These are phyloP conservation scores for Chrysogorgia sp. DNA, from an alignment of 92 coral and sea anemone species.

Conservation along the genomic window DNA sequence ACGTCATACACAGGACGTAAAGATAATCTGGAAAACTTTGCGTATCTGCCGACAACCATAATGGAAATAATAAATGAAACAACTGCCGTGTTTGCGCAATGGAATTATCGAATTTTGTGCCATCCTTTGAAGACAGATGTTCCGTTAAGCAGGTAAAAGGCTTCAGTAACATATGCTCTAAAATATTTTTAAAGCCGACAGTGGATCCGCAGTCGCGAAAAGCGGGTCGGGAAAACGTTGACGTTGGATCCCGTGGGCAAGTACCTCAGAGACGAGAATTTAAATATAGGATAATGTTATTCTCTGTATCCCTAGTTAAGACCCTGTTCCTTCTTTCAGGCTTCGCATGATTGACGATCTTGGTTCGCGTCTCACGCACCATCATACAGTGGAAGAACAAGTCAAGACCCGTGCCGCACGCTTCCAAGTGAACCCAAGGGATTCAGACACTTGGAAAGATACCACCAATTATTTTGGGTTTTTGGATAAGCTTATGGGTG, in stretches of 20 bases:
- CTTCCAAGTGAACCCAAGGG: constrained; percentile 66
- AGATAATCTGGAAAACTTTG: constrained; percentile 90
- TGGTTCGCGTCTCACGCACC: neutral
- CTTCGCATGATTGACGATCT: constrained; percentile 64
- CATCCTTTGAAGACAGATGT: constrained; percentile 64
- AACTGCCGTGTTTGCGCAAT: constrained; percentile 74
- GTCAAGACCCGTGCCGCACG: constrained; percentile 62
- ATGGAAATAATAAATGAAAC: constrained; percentile 76
- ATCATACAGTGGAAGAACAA: constrained; percentile 35
- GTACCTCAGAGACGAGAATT: too few relatives aligned
- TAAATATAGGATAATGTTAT: too few relatives aligned
- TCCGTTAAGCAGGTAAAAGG: constrained; percentile 58
- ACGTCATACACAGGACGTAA: constrained; percentile 92
- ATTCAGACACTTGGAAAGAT: constrained; percentile 22
- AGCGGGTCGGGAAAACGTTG: too few relatives aligned
- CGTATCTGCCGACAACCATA: constrained; percentile 86
- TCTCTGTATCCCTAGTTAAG: too few relatives aligned
- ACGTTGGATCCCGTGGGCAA: too few relatives aligned
- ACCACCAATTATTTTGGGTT: constrained; percentile 31
- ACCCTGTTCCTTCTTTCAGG: constrained; percentile 31
- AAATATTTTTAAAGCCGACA: too few relatives aligned
- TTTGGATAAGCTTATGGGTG: constrained; percentile 58
- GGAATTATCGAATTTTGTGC: constrained; percentile 78
- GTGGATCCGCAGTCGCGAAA: neutral
- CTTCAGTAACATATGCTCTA: too few relatives aligned